These are phyloP conservation scores for Polietes domitor DNA, from an alignment of 2,888 invertebrate genomes.

Conservation along the genomic window DNA sequence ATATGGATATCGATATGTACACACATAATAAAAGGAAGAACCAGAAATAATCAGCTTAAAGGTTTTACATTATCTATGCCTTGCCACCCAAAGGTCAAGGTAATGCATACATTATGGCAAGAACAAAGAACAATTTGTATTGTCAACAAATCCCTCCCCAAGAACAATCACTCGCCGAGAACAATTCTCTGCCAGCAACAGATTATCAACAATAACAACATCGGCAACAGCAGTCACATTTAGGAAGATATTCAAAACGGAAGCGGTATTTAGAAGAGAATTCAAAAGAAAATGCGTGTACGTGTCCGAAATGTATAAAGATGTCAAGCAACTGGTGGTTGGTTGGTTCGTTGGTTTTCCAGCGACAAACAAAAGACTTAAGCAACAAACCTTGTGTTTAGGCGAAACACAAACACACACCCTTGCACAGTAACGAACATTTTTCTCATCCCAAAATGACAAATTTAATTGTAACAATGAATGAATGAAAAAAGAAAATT, in stretches of 20 bases:
- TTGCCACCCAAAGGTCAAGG: slow-evolving; percentile 50
- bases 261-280: slow-evolving; percentile 51
- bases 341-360: background rate
- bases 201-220: slow-evolving; percentile 7
- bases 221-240: background rate
- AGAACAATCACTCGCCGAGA: background rate
- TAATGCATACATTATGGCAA: slow-evolving; percentile 4
- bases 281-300: slow-evolving; percentile 59
- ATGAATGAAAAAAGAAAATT: slow-evolving; percentile 40
- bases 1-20: background rate
- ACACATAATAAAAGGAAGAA: slow-evolving; percentile 14
- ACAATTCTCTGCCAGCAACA: background rate
- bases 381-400: slow-evolving; percentile 47
- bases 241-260: slow-evolving; percentile 48
- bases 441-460: slow-evolving; percentile 57
- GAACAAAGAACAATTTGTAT: background rate
- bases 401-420: slow-evolving; percentile 4
- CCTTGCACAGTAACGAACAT: slow-evolving; percentile 16
- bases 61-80: background rate
- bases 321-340: slow-evolving; percentile 53
- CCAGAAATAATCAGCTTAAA: slow-evolving; percentile 53
- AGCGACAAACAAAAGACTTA: slow-evolving; percentile 59
- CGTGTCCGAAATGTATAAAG: slow-evolving; percentile 64
- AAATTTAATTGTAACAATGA: slow-evolving; percentile 66
- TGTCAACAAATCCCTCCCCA: background rate